Conservation (phyloP, 2,113 vertebrate genomes). For the Tragelaphus scriptus region DNA sequence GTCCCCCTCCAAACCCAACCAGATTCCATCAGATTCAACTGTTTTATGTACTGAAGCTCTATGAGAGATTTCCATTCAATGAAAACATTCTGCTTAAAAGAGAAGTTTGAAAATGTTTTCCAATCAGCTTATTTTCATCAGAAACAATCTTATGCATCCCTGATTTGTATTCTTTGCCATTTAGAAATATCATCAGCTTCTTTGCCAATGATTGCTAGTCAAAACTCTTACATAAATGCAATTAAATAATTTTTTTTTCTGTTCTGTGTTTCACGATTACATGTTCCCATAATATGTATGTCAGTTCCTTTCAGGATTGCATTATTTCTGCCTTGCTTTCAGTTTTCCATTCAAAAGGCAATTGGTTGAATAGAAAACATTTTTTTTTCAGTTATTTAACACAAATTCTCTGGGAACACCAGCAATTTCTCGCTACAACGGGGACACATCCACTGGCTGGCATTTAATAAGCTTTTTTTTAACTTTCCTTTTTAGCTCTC, state of each 20-base stretch:
- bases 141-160: not conserved
- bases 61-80: not conserved
- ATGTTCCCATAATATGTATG: not conserved
- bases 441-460: not conserved
- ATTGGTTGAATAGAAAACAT: not conserved
- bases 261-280: not conserved
- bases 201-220: not conserved
- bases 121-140: not conserved
- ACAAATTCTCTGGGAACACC: not conserved
- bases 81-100: not conserved
- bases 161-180: not conserved
- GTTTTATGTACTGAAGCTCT: not conserved
- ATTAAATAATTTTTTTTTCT: not conserved
- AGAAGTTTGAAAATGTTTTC: not conserved
- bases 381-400: constrained; percentile 27
- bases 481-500: constrained; percentile 50
- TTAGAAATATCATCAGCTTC: not conserved
- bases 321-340: not conserved
- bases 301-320: not conserved
- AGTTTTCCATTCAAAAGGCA: constrained; percentile 15
- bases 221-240: not conserved
- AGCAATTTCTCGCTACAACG: not conserved
- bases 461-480: constrained; percentile 10
- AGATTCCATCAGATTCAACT: not conserved
- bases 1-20: not conserved